Percentiles rank a stretch among this genome's conserved stretches.
phyloP scores from a whole-genome alignment of 2,888 invertebrate genomes.

The Synergus umbraculus region DNA sequence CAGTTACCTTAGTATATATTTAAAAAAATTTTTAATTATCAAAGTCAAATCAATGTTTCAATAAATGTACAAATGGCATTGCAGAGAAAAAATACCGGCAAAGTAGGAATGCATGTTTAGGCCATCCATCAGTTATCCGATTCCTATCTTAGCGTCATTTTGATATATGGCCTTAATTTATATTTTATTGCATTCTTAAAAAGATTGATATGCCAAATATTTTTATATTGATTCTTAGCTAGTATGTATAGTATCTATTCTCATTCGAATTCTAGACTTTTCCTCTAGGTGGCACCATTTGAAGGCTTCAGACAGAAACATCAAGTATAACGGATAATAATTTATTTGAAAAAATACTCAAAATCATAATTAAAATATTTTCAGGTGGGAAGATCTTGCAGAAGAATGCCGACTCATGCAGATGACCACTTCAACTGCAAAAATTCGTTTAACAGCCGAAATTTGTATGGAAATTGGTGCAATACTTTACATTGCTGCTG shows the following conservation, averaged over 20 bases:
- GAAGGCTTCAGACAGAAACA: not conserved
- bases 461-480: slow-evolving; percentile 89
- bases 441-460: slow-evolving; percentile 88
- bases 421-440: slow-evolving; percentile 80
- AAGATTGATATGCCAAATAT: not conserved
- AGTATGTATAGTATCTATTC: not conserved
- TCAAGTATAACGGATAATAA: not conserved
- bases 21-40: too few relatives aligned
- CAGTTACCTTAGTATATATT: too few relatives aligned
- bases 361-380: slow-evolving; percentile 8
- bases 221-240: not conserved
- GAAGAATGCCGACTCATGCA: slow-evolving; percentile 86
- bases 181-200: not conserved
- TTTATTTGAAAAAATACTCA: not conserved
- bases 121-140: too few relatives aligned
- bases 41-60: too few relatives aligned
- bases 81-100: too few relatives aligned
- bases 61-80: too few relatives aligned
- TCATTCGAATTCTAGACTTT: not conserved
- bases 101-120: too few relatives aligned
- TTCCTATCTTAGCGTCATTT: too few relatives aligned
- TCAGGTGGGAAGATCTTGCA: slow-evolving; percentile 84
- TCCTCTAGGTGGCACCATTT: not conserved
- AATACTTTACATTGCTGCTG: slow-evolving; percentile 89
- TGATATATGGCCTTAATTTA: not conserved